Evolutionary conservation across 2,113 vertebrate species (phyloP), one percentile per base, ranked within the genome.

Genomic region (Hemibagrus wyckioides): DNA sequence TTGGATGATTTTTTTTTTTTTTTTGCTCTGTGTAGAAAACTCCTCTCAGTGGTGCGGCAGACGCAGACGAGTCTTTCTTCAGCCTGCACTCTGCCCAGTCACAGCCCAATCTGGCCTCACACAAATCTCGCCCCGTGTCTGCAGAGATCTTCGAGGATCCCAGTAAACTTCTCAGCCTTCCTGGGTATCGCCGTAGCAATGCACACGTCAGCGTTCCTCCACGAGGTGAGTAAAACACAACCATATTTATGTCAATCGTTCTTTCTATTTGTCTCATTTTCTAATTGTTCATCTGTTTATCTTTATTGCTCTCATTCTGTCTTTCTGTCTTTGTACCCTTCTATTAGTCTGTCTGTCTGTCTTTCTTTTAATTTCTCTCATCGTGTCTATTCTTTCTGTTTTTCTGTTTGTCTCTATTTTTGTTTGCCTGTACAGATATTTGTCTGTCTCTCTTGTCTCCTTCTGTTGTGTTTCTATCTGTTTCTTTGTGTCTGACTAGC

Each of bases 171-270:
- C 91, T 95, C 41, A 94, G 93, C 54, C 94, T 99, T 13, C 98
- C 98, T 0, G 98, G 98, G 1, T 99, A 97, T 91, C 95, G 97
- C 9, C 93, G 96, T 39, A 98, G 97, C 6, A 93, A 94, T 4
- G 92, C 93, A 67, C 41, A 63, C 93, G 67, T 80, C 93, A 25
- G 92, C 3, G 14, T 94, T 89, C 85, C 94, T 88, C 88, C 91
- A 84, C 54, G 94, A 90, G 21, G 96, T 96, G 82, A 95, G 95
- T 85, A 88, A 19, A 28, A 3, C 33, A 13, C 54, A 30, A n/a
- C n/a, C 21, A 36, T 54, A 15, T 21, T 6, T 15, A n/a, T 21
- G 30, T 73, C 23, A 56, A 13, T 23, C 15, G 19, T 48, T 52
- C 30, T 11, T 5, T 30, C 48, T 30, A 9, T 28, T 23, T 14